These are phyloP conservation scores for Ceyx melanurus DNA, from an alignment of 2,113 vertebrate species.

Conservation along the genomic window DNA sequence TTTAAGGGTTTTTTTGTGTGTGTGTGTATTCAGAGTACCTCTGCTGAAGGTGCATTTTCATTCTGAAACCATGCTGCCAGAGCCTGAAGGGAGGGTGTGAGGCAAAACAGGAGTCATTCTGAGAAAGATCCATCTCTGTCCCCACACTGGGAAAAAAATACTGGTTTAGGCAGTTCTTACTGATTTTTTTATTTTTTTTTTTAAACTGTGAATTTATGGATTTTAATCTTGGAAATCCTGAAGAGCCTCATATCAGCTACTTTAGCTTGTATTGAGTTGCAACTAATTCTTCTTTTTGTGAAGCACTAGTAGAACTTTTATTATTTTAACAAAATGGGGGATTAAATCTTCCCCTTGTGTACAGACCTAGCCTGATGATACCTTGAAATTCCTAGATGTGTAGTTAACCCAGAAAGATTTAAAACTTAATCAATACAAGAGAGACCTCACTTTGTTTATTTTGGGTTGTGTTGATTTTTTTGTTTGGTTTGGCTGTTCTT, in stretches of 20 bases:
- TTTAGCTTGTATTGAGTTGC: neutral
- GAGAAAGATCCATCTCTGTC: too few species aligned
- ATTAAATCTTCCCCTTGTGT: neutral
- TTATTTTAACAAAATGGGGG: neutral
- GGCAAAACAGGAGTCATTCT: too few species aligned
- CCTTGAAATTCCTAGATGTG: neutral
- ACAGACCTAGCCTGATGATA: neutral
- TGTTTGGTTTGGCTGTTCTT: neutral
- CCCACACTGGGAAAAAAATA: neutral
- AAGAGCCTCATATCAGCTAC: neutral
- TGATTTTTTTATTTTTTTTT: too few species aligned
- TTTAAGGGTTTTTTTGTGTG: neutral
- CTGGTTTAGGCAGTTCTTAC: too few species aligned
- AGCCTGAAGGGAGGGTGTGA: too few species aligned
- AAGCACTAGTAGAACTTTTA: neutral
- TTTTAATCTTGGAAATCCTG: neutral
- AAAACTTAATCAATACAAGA: neutral
- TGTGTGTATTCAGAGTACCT: neutral
- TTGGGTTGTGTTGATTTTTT: too few species aligned
- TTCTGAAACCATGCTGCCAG: too few species aligned
- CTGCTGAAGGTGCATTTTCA: neutral
- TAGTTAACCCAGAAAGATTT: neutral
- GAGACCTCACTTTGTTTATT: neutral
- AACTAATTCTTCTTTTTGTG: neutral
- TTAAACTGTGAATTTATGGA: neutral